Percentiles rank a stretch among this genome's conserved stretches.
phyloP scores from a whole-genome alignment of 1,140 invertebrate species.

The Belonocnema kinseyi region DNA sequence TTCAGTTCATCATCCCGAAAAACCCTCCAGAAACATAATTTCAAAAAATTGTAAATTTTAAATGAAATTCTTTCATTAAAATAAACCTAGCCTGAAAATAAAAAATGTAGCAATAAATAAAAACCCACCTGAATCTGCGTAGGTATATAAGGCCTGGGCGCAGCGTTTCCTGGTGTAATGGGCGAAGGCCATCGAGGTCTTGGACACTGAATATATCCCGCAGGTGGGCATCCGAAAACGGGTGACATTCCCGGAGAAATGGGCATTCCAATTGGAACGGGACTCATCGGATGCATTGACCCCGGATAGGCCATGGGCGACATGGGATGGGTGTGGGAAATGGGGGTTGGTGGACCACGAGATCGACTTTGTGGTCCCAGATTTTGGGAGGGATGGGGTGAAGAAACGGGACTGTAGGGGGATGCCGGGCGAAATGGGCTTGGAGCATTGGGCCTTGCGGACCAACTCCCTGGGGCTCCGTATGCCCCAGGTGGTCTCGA shows the following conservation, averaged over 20 bases:
- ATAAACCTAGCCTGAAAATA: too few species aligned
- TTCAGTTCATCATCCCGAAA: too few species aligned
- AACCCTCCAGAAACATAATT: too few species aligned
- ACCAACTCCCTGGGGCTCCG: conserved; percentile 61
- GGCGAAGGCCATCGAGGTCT: conserved; percentile 80
- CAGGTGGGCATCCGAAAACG: conserved; percentile 65
- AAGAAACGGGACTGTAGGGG: conserved; percentile 54
- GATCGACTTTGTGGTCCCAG: conserved; percentile 31
- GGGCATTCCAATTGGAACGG: conserved; percentile 69
- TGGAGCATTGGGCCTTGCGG: conserved; percentile 54
- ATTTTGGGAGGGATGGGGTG: conserved; percentile 43
- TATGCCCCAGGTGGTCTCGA: conserved; percentile 72
- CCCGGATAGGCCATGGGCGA: conserved; percentile 62
- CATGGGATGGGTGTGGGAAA: conserved; percentile 59
- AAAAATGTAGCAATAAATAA: conserved; percentile 34
- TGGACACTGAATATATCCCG: conserved; percentile 77
- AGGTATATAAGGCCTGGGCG: conserved; percentile 71
- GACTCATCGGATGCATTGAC: conserved; percentile 70
- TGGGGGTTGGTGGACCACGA: conserved; percentile 57
- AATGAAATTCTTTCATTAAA: too few species aligned
- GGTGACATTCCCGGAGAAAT: conserved; percentile 72
- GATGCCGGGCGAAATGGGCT: conserved; percentile 61
- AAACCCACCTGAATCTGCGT: conserved; percentile 57
- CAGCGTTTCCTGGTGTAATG: conserved; percentile 66
- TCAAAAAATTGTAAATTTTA: too few species aligned